Evolutionary conservation across 2,113 vertebrate genomes (phyloP).

Genomic region (Xiphophorus maculatus): DNA sequence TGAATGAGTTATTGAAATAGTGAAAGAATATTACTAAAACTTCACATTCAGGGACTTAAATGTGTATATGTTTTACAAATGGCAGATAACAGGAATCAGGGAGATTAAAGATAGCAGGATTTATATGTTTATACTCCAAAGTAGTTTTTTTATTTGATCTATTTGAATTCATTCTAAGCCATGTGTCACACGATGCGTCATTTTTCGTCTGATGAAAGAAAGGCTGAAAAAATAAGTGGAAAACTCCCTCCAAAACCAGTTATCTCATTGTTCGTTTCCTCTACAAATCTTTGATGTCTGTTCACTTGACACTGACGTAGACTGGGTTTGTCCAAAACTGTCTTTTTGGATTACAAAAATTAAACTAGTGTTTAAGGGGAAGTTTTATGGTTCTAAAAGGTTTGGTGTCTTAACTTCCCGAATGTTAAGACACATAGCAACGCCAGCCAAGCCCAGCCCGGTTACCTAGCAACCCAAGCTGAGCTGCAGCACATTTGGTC

Average conservation of each 20-base stretch:
- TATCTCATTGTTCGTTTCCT: too few relatives aligned
- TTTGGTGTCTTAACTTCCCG: too few relatives aligned
- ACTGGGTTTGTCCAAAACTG: too few relatives aligned
- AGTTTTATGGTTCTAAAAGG: too few relatives aligned
- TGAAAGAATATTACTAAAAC: not conserved
- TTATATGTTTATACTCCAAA: too few relatives aligned
- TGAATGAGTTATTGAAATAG: constrained; percentile 6
- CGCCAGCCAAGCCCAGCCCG: too few relatives aligned
- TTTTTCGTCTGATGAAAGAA: not conserved
- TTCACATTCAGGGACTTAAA: not conserved
- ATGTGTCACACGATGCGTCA: not conserved
- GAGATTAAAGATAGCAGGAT: not conserved
- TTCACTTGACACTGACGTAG: too few relatives aligned
- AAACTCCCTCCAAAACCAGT: not conserved
- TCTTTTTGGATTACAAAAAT: not conserved
- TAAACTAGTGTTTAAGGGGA: not conserved
- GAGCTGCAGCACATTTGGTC: too few relatives aligned
- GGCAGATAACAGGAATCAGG: not conserved
- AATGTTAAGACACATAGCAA: too few relatives aligned
- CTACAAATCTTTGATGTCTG: too few relatives aligned
- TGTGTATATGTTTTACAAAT: not conserved
- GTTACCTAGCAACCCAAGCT: too few relatives aligned
- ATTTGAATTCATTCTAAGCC: not conserved
- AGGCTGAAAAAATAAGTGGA: not conserved
- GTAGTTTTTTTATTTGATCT: not conserved